Evolutionary conservation across 2,888 invertebrate species (phyloP), one percentile per base, ranked within the genome.

Genomic region (Drosophila infuscata): DNA sequence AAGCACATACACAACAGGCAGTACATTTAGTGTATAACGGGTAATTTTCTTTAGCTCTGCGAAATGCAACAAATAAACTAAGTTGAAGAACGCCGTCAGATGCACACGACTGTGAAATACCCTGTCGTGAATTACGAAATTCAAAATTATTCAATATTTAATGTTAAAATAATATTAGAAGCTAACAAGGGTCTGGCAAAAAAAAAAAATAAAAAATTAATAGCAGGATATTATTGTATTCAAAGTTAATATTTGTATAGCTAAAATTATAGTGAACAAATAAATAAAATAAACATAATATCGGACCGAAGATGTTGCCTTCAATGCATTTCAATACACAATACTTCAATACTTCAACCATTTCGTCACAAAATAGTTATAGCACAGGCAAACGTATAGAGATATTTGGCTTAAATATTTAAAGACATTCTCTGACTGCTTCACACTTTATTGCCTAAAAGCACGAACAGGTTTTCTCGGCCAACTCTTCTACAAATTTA

Each of bases 61-160:
- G 58, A 77, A 81, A 53, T 81, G 79, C 79, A 81, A 61, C 82
- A 81, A 72, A 72, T 81, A 78, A 81, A 77, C 43, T 60, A 77
- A 67, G 30, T 61, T 58, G 17, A 33, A n/a, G 29, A 29, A 7
- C 11, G 12, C 15, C 36, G 12, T 17, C 3, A 20, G 36, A 38
- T 29, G 29, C 41, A 15, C 29, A 15, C 30, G 53, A 64, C 78
- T 56, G 0, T 4, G 0, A 25, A 30, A 43, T 76, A 81, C 72
- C 63, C 76, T 69, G 29, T 25, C 29, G 17, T 36, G 6, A 29
- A 29, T 49, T 29, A 9, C 8, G 15, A 49, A 48, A 48, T 29
- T 25, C 17, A 29, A 48, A 48, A 48, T 25, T 25, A 3, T 25
- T 25, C 2, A 25, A 25, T 2, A 49, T 49, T 17, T 0, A 46